Evolutionary conservation across 2,113 vertebrate genomes (phyloP).

Genomic region (Oreocharis arfaki): DNA sequence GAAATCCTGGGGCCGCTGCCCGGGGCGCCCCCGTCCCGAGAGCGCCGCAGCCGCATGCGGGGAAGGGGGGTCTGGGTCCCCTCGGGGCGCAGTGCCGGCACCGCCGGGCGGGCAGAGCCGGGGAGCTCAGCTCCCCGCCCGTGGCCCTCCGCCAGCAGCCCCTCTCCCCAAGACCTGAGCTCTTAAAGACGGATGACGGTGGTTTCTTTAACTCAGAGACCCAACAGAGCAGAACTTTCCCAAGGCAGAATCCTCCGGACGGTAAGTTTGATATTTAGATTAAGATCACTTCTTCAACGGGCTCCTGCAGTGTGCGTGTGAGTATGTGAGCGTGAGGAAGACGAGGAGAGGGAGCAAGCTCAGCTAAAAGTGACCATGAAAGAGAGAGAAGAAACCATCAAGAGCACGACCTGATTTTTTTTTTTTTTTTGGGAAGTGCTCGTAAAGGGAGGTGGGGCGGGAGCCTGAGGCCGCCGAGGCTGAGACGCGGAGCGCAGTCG

Average conservation of each 20-base stretch:
- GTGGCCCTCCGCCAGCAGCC: background rate
- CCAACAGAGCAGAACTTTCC: background rate
- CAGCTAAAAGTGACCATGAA: background rate
- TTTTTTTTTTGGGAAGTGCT: background rate
- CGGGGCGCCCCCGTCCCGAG: background rate
- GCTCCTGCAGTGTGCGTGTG: background rate
- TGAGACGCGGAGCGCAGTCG: background rate
- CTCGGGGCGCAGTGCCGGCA: background rate
- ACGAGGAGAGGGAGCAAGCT: background rate
- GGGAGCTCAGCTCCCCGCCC: background rate
- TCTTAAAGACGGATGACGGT: background rate
- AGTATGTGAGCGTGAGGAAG: background rate
- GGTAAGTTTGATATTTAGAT: conserved; percentile 15
- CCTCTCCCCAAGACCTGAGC: background rate
- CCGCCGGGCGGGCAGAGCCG: background rate
- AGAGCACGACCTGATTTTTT: background rate
- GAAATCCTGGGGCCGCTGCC: background rate
- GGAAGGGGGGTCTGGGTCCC: background rate
- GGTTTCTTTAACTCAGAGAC: background rate
- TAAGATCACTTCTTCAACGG: background rate
- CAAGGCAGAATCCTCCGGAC: background rate
- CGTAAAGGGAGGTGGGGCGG: background rate
- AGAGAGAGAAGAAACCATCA: background rate
- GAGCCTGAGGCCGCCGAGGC: background rate
- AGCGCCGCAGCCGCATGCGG: background rate